Evolutionary conservation across 2,888 invertebrate genomes (phyloP).

Genomic region (Dinocampus coccinellae): DNA sequence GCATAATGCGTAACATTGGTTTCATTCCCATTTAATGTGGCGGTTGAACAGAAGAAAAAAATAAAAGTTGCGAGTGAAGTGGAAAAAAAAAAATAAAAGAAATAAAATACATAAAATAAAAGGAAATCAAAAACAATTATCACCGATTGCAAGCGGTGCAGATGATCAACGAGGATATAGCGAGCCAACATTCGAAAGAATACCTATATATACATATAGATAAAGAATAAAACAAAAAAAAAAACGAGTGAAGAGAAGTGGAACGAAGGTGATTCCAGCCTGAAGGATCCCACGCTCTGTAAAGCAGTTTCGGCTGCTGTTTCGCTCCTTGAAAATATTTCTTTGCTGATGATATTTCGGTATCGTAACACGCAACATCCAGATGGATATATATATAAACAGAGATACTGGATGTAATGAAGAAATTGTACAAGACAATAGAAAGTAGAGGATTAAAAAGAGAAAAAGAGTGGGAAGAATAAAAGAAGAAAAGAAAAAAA

Average conservation of each 20-base stretch:
- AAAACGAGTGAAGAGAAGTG: slow-evolving; percentile 3
- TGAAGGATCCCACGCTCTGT: slow-evolving; percentile 32
- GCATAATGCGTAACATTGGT: slow-evolving; percentile 56
- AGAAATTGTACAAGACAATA: slow-evolving; percentile 13
- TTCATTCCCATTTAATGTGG: slow-evolving; percentile 38
- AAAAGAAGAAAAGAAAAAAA: not conserved
- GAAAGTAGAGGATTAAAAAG: not conserved
- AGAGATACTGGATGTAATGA: not conserved
- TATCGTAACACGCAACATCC: slow-evolving; percentile 16
- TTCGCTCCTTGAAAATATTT: slow-evolving; percentile 29
- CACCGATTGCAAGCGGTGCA: slow-evolving; percentile 39
- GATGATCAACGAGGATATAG: slow-evolving; percentile 27
- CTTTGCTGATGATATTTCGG: slow-evolving; percentile 12
- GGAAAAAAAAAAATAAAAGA: slow-evolving; percentile 4
- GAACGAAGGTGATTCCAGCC: slow-evolving; percentile 28
- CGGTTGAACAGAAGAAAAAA: slow-evolving; percentile 22
- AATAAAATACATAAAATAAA: slow-evolving; percentile 17
- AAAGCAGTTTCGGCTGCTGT: slow-evolving; percentile 32
- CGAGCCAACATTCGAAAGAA: not conserved
- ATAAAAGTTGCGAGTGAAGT: slow-evolving; percentile 1
- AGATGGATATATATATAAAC: not conserved
- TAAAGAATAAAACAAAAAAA: slow-evolving; percentile 20
- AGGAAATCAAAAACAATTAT: slow-evolving; percentile 42
- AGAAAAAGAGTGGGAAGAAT: not conserved
- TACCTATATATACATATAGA: slow-evolving; percentile 22